Base-by-base conservation (phyloP, 2,888 invertebrate species). In the Papilio elwesi region DNA sequence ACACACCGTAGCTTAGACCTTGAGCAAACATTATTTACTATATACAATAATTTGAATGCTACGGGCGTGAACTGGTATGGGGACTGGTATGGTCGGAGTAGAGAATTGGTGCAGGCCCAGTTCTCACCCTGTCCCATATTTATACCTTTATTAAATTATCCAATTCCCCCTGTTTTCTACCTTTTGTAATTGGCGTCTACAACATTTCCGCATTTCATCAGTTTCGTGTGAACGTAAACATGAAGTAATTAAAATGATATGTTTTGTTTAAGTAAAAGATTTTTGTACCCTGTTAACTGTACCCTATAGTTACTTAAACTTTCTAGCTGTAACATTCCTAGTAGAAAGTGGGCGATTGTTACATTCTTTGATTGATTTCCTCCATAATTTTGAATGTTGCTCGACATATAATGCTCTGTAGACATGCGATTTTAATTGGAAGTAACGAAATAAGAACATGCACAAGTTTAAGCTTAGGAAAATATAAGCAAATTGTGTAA, bases 1-100 rank as follows among this genome's bases (percentile, higher is more conserved):
- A 94, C 7, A 93, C 92, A 11, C 94, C 94, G 75, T 94, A 94
- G 77, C 82, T 91, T 64, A 94, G 84, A 85, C 93, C 94, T 94
- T 52, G 0, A 55, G 48, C 16, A 70, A 43, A 57, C 11, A 9
- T 12, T 4, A 43, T 38, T 4, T 59, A 26, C 26, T 26, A 26
- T 26, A 26, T 6, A 38, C 38, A 73, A 71, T 55, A 43, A 66
- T 70, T 49, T 0, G 7, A 59, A 43, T 59, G 38, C n/a, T 12
- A 26, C 8, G 26, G 10, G 26, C 15, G 5, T 8, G 26, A 36
- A 15, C 16, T 16, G 5, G 6, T n/a, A 7, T 16, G 0, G 7
- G n/a, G n/a, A n/a, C n/a, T n/a, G n/a, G n/a, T n/a, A n/a, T n/a
- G 6, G 16, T 9, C 8, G 7, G 7, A 10, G 8, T 53, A 53